phyloP scores from a whole-genome alignment of 1,140 invertebrate species.

The Drosophila equinoxialis region DNA sequence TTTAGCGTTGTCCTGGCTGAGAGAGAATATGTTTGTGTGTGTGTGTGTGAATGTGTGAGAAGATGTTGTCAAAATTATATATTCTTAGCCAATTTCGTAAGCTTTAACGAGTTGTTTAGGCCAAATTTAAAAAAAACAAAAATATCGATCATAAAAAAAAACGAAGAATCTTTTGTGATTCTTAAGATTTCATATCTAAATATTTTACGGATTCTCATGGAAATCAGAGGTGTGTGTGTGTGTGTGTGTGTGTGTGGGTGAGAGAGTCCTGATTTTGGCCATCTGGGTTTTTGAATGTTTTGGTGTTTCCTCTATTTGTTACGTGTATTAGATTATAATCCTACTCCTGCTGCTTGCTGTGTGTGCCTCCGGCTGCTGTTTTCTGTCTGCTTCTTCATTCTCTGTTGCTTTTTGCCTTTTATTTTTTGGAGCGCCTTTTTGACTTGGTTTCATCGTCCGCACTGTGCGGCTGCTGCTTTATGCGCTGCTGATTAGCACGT shows the following conservation, averaged over 20 bases:
- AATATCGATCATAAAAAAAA: too few relatives aligned
- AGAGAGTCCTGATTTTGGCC: conserved; percentile 2
- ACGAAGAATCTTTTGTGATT: too few relatives aligned
- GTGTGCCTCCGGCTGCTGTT: neutral
- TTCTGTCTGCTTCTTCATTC: neutral
- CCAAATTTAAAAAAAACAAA: too few relatives aligned
- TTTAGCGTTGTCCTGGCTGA: neutral
- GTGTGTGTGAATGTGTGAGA: conserved; percentile 5
- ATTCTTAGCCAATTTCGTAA: neutral
- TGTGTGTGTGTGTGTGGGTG: too few relatives aligned
- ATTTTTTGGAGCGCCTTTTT: conserved; percentile 56
- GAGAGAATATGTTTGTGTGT: conserved; percentile 3
- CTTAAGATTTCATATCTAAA: too few relatives aligned
- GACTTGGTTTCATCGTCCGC: conserved; percentile 39
- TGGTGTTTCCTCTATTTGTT: neutral
- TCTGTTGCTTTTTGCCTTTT: neutral
- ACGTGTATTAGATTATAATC: neutral
- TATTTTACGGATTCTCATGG: too few relatives aligned
- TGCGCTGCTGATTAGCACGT: conserved; percentile 50
- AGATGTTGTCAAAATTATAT: neutral
- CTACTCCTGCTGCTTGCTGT: neutral
- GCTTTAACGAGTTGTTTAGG: too few relatives aligned
- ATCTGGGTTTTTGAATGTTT: neutral
- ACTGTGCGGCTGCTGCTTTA: conserved; percentile 61
- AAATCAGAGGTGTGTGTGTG: too few relatives aligned